These are phyloP conservation scores for Acronicta aceris DNA, from an alignment of 2,888 invertebrate genomes.

Conservation along the genomic window DNA sequence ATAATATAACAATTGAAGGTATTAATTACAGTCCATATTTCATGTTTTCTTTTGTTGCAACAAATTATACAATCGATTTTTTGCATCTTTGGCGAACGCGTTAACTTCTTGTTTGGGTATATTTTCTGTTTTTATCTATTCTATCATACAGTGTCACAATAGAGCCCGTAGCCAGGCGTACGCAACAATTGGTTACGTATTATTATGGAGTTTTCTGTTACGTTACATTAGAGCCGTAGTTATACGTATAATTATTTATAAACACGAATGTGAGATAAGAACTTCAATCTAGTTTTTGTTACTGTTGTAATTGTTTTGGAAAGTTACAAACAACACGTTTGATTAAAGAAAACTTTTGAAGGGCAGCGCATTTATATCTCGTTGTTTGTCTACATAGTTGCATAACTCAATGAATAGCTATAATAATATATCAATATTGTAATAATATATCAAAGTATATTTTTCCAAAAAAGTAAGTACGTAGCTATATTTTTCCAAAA, in stretches of 20 bases:
- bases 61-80: background rate
- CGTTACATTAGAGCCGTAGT: conserved; percentile 37
- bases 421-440: too few relatives aligned
- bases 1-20: too few relatives aligned
- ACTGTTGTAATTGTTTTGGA: conserved; percentile 31
- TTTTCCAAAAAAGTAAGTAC: too few relatives aligned
- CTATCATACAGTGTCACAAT: conserved; percentile 52
- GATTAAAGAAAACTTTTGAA: background rate
- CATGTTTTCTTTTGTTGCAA: too few relatives aligned
- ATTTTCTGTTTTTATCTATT: conserved; percentile 20
- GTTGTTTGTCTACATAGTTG: too few relatives aligned
- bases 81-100: background rate
- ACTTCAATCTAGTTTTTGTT: conserved; percentile 22
- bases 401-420: too few relatives aligned
- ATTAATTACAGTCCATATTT: too few relatives aligned
- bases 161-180: conserved; percentile 50
- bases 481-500: too few relatives aligned
- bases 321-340: conserved; percentile 12
- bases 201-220: conserved; percentile 44
- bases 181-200: conserved; percentile 54
- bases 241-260: conserved; percentile 28
- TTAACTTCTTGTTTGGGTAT: background rate
- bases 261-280: conserved; percentile 29
- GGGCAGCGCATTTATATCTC: background rate
- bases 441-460: too few relatives aligned